Evolutionary conservation across 2,113 vertebrate genomes (phyloP), one percentile per base, ranked within the genome.

Genomic region (Melozone crissalis): DNA sequence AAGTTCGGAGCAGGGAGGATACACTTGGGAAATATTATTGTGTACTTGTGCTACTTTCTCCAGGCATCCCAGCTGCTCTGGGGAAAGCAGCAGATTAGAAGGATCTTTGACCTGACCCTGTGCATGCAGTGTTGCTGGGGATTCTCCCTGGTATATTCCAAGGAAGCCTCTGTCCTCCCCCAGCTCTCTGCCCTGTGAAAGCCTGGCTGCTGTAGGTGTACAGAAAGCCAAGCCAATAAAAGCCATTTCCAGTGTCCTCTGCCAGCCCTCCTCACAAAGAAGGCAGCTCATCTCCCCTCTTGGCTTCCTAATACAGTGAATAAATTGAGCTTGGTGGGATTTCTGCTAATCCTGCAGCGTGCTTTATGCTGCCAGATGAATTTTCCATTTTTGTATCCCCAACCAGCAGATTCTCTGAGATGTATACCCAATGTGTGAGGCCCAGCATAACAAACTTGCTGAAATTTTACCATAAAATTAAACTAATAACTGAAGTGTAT

Each of bases 1-100:
- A 97, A 96, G 92, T 93, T 90, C 35, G 59, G 88, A 59, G 43
- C 83, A 69, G 90, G 95, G 96, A 97, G 95, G 96, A 90, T 95
- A 96, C 95, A 59, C 96, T 47, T 27, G 94, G 95, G 95, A 95
- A 86, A 88, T 67, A 47, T 41, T 33, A 37, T 14, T 46, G 27
- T 93, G 11, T 44, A 15, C 26, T 88, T 93, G 27, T 4, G 2
- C 55, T 93, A 1, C 79, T 92, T 96, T 90, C 83, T 83, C 51
- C 13, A 66, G 80, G 76, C 72, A 86, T 79, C 49, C 39, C 75
- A 82, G 85, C 67, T 80, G 75, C 85, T 27, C n/a, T 0, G 1
- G 59, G 84, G 49, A 21, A 76, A 49, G 24, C 6, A 2, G 46
- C 35, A 77, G 68, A 94, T 66, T 31, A 88, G 55, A 66, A 23